Percentiles rank a stretch among this genome's conserved stretches.
Evolutionary conservation across 2,888 invertebrate genomes (phyloP).

Genomic region (Syritta pipiens): DNA sequence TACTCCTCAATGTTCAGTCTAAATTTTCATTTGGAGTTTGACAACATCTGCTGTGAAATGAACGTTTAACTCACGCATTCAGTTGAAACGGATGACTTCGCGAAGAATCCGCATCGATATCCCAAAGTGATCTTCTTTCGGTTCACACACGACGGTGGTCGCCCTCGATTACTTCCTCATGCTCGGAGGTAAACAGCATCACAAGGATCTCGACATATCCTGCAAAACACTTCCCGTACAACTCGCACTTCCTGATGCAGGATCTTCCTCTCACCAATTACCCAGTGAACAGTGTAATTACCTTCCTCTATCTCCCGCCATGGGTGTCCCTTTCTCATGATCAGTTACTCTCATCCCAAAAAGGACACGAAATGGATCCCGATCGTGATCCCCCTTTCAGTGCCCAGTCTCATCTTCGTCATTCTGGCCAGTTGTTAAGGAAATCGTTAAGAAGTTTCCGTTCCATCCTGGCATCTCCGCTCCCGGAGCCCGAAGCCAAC

Average conservation of each 20-base stretch:
- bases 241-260: constrained; percentile 11
- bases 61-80: too few species aligned
- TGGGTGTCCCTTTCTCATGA: constrained; percentile 33
- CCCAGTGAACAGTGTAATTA: constrained; percentile 36
- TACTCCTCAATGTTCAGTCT: too few species aligned
- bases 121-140: too few species aligned
- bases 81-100: too few species aligned
- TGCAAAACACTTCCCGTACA: constrained; percentile 9
- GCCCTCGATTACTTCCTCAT: background rate
- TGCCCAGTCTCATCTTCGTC: background rate
- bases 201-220: too few species aligned
- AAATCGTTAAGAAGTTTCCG: constrained; percentile 61
- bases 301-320: constrained; percentile 24
- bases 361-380: constrained; percentile 8
- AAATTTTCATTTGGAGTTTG: too few species aligned
- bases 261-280: background rate
- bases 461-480: constrained; percentile 22
- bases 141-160: background rate
- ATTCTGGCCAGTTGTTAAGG: constrained; percentile 58
- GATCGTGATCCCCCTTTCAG: background rate
- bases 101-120: too few species aligned
- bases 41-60: too few species aligned
- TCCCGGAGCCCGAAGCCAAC: background rate
- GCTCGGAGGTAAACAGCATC: background rate
- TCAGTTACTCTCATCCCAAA: constrained; percentile 18